Evolutionary conservation across 2,797 vertebrate genomes (phyloP).

Genomic region (Dendrocincla fuliginosa): DNA sequence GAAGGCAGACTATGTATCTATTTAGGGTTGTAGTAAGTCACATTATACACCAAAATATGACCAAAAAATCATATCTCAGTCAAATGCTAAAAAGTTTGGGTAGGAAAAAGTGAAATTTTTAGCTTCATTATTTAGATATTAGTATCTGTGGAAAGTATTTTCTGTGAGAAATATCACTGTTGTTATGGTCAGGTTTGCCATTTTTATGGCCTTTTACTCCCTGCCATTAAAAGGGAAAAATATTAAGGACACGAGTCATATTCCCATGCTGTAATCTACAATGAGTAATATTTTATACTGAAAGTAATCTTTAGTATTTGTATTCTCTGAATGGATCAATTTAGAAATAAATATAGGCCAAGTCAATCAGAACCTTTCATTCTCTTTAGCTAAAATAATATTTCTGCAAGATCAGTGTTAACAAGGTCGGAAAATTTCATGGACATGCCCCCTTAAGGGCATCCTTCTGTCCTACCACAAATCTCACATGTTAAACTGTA

Average conservation of each 20-base stretch:
- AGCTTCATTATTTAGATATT: background rate
- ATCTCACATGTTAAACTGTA: background rate
- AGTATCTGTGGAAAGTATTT: background rate
- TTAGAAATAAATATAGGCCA: background rate
- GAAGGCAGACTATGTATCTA: background rate
- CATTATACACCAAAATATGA: background rate
- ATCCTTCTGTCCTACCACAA: background rate
- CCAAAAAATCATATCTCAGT: background rate
- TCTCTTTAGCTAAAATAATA: background rate
- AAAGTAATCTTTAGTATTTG: background rate
- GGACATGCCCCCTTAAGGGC: background rate
- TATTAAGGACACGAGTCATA: background rate
- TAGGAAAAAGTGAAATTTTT: background rate
- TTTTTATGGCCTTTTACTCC: background rate
- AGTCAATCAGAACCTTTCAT: background rate
- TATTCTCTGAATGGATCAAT: background rate
- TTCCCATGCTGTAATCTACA: background rate
- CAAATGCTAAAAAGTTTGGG: background rate
- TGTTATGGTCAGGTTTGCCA: background rate
- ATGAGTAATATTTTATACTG: background rate
- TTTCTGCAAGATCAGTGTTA: background rate
- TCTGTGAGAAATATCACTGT: background rate
- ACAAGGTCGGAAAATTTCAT: background rate
- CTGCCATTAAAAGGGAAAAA: background rate
- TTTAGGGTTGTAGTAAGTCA: background rate